Conservation (phyloP, 2,797 vertebrate species). For the Apodemus agrarius region DNA sequence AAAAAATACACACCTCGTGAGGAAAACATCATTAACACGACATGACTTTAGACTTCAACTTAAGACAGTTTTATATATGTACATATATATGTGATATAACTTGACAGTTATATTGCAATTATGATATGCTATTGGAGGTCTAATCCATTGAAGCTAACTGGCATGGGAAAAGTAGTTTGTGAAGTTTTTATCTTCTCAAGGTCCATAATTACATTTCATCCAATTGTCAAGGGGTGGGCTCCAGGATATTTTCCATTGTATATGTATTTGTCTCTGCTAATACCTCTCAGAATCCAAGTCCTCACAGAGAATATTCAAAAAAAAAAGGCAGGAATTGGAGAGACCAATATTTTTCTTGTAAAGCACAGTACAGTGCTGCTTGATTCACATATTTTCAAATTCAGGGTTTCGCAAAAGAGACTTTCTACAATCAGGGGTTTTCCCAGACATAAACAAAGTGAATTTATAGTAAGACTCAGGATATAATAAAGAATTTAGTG, state of each 20-base stretch:
- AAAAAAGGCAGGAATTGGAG: not conserved
- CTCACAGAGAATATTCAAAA: not conserved
- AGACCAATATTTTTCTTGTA: not conserved
- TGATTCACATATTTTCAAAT: not conserved
- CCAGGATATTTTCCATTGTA: not conserved
- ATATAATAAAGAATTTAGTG: not conserved
- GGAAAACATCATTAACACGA: conserved; percentile 48
- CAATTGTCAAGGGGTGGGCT: not conserved
- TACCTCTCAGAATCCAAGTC: not conserved
- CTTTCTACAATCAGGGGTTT: not conserved
- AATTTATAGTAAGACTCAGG: not conserved
- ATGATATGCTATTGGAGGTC: not conserved
- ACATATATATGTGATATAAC: not conserved
- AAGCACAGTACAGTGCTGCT: not conserved
- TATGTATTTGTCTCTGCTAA: not conserved
- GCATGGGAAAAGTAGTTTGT: conserved; percentile 28
- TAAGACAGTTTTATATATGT: not conserved
- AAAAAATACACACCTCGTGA: conserved; percentile 49
- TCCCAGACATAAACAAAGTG: not conserved
- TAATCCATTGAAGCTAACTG: conserved; percentile 3
- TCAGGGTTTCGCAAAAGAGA: not conserved
- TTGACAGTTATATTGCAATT: not conserved
- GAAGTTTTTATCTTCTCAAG: not conserved
- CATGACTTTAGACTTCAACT: not conserved
- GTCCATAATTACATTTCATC: conserved; percentile 30